Conservation (phyloP, 2,888 invertebrate genomes). For the Pammene fasciana region DNA sequence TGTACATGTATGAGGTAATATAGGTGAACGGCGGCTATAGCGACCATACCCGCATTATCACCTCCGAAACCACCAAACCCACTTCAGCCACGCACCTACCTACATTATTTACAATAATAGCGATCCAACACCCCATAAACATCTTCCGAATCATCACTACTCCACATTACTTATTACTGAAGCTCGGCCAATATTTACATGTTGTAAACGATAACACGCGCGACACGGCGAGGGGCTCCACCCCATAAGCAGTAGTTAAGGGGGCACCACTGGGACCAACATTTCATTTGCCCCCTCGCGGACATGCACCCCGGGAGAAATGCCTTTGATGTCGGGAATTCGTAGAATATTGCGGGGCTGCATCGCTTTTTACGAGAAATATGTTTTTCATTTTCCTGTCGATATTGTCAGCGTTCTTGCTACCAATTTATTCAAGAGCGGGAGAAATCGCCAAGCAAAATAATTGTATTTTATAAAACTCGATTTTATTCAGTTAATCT, state of each 20-base stretch:
- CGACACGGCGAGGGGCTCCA: slow-evolving; percentile 48
- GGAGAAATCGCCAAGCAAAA: not conserved
- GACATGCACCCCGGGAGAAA: slow-evolving; percentile 41
- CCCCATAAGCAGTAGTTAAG: slow-evolving; percentile 66
- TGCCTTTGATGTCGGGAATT: slow-evolving; percentile 45
- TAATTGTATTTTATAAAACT: not conserved
- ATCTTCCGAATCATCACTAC: slow-evolving; percentile 29
- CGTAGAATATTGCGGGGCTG: slow-evolving; percentile 27
- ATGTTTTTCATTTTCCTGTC: slow-evolving; percentile 13
- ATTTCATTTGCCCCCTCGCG: slow-evolving; percentile 65
- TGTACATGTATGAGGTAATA: too few species aligned
- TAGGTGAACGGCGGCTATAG: too few species aligned
- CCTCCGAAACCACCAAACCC: too few species aligned
- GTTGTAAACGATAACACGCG: slow-evolving; percentile 65
- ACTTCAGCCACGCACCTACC: too few species aligned
- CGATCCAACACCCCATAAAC: not conserved
- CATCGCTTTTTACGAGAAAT: not conserved
- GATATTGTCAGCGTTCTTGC: not conserved
- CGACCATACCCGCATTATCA: too few species aligned
- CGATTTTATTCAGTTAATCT: not conserved
- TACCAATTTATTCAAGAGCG: not conserved
- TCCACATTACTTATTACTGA: slow-evolving; percentile 34
- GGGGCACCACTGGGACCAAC: slow-evolving; percentile 61
- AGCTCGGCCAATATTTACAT: slow-evolving; percentile 68
- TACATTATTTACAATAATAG: not conserved